A percentile compares a stretch with the other conserved stretches of the same genome.
These are phyloP conservation scores for Dascyllus trimaculatus DNA, from an alignment of 2,113 vertebrate genomes.

Conservation along the genomic window DNA sequence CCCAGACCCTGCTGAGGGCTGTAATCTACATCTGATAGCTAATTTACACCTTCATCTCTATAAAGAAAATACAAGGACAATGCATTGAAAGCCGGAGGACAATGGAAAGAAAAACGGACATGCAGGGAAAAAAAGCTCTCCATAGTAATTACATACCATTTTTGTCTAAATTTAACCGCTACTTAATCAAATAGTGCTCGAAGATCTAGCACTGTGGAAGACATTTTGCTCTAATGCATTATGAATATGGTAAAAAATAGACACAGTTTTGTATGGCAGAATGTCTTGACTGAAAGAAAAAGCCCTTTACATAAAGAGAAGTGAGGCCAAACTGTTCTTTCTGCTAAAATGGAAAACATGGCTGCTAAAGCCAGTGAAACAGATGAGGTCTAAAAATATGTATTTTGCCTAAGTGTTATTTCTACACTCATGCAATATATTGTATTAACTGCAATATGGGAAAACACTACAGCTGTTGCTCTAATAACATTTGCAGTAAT, in stretches of 20 bases:
- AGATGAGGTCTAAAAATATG: neutral
- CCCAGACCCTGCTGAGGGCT: neutral
- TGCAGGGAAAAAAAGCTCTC: neutral
- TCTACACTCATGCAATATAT: neutral
- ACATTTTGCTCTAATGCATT: neutral
- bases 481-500: conserved; percentile 2
- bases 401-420: neutral
- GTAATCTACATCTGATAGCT: conserved; percentile 18
- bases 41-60: conserved; percentile 42
- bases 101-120: neutral
- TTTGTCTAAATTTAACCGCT: neutral
- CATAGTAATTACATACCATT: neutral
- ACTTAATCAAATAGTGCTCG: neutral
- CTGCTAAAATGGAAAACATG: neutral
- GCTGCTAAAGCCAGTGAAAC: neutral
- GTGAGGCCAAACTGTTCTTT: neutral
- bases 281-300: neutral
- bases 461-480: too few species aligned
- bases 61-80: neutral
- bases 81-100: conserved; percentile 10
- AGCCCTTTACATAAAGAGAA: neutral
- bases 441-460: too few species aligned
- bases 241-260: conserved; percentile 3
- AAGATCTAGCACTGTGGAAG: neutral
- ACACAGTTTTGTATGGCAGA: neutral